phyloP scores from a whole-genome alignment of 1,140 invertebrate species.

The Aricia agestis region DNA sequence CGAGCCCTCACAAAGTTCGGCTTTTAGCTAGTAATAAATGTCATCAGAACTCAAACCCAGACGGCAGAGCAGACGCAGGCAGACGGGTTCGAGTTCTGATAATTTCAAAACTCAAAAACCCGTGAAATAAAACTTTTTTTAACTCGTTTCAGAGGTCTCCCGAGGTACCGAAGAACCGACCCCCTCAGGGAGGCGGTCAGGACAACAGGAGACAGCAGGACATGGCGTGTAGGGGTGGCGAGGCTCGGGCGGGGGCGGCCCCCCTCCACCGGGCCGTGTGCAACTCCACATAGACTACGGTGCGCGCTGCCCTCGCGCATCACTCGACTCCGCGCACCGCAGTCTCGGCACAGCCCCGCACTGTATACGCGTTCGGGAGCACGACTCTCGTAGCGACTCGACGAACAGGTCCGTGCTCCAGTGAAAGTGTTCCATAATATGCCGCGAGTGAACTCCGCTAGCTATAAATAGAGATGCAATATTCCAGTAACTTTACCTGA shows the following conservation, averaged over 20 bases:
- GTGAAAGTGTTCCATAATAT: constrained; percentile 58
- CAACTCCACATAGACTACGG: constrained; percentile 74
- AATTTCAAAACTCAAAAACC: not conserved
- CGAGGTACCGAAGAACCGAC: too few species aligned
- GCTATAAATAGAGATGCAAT: constrained; percentile 69
- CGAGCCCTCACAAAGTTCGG: too few species aligned
- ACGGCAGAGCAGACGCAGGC: too few species aligned
- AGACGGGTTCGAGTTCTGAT: too few species aligned
- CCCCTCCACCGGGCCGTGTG: constrained; percentile 75
- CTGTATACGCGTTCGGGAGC: constrained; percentile 66
- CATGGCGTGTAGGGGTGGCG: constrained; percentile 26
- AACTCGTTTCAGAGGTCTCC: too few species aligned
- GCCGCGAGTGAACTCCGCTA: constrained; percentile 42
- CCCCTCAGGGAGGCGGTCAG: not conserved
- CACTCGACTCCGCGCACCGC: constrained; percentile 74
- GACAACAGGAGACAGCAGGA: constrained; percentile 1
- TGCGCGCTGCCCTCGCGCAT: constrained; percentile 61
- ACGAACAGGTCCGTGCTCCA: constrained; percentile 71
- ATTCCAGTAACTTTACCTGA: constrained; percentile 73
- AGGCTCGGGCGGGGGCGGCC: constrained; percentile 37
- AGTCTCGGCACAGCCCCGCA: constrained; percentile 67
- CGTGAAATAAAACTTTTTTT: not conserved
- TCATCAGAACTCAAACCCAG: too few species aligned
- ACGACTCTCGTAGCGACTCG: constrained; percentile 70
- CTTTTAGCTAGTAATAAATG: too few species aligned